Evolutionary conservation across 2,797 vertebrate genomes (phyloP), one percentile per base, ranked within the genome.

Genomic region (Phataginus tetradactyla): DNA sequence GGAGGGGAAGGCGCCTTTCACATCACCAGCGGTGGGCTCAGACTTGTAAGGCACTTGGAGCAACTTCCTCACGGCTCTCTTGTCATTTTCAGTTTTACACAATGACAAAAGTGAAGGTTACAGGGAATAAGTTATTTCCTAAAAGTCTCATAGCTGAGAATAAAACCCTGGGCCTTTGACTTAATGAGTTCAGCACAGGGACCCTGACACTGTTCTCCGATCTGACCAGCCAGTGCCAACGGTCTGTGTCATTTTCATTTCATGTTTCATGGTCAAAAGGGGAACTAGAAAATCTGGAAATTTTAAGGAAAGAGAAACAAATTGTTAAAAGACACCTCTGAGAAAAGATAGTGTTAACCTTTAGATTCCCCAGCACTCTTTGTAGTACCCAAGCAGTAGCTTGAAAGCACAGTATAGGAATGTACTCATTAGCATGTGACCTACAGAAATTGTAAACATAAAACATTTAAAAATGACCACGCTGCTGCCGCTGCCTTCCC

Each of bases 391-490:
- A 23, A 39, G 1, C 21, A 83, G 71, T 39, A 57, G 75, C 55
- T 64, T 77, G 53, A 53, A 94, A 83, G 59, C 14, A 4, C 53
- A 68, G 53, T 14, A 20, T 37, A 71, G 51, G 37, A 72, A 89
- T 75, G 78, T 49, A 61, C 53, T 57, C 27, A 14, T 55, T 71
- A 64, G 94, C 87, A 69, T 74, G 37, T 51, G 57, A 63, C 72
- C 45, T 90, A 86, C 27, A 84, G 84, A 90, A 57, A 39, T 61
- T 64, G 49, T 37, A 87, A 87, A 95, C 91, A 64, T 77, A 74
- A 71, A 53, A 61, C 95, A 45, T 66, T 95, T 90, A 49, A 25
- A 25, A 68, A 72, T 72, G 72, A 86, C 63, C 42, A 0, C 20
- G 39, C 49, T 63, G 64, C 66, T 75, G 55, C 61, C 39, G 7